These are phyloP conservation scores for Pardalotus punctatus DNA, from an alignment of 2,113 vertebrate species.

Conservation along the genomic window DNA sequence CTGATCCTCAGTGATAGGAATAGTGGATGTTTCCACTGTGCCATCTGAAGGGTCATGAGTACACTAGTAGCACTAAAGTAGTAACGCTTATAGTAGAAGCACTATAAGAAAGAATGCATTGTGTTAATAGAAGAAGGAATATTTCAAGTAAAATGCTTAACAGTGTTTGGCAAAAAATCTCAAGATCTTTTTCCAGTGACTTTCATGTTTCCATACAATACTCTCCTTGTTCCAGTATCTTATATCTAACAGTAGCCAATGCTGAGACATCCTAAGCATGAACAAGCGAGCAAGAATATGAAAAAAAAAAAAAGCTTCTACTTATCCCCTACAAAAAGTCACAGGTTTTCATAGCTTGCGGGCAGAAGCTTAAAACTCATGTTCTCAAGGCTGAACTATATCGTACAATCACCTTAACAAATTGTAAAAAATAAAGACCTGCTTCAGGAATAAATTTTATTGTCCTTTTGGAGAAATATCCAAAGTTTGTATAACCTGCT, in stretches of 20 bases:
- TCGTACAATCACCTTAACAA: not conserved
- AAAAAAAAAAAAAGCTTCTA: not conserved
- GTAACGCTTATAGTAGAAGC: too few species aligned
- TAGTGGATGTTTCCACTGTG: not conserved
- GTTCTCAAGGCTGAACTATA: not conserved
- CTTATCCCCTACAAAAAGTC: not conserved
- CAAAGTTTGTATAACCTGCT: not conserved
- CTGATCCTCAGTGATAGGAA: not conserved
- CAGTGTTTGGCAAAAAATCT: not conserved
- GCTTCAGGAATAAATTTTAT: not conserved
- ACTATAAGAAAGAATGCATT: not conserved
- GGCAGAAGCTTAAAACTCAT: not conserved
- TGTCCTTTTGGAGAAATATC: not conserved
- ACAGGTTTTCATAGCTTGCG: not conserved
- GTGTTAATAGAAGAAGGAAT: not conserved
- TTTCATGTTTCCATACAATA: not conserved
- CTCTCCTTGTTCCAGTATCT: not conserved
- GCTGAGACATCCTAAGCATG: not conserved
- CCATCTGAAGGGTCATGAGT: not conserved
- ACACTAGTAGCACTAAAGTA: too few species aligned
- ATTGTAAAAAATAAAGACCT: not conserved
- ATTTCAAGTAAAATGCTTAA: not conserved
- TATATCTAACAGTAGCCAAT: not conserved
- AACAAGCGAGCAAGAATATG: not conserved
- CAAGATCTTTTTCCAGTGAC: not conserved